Conservation (phyloP, 1,140 invertebrate genomes). For the Micrasema minimum region DNA sequence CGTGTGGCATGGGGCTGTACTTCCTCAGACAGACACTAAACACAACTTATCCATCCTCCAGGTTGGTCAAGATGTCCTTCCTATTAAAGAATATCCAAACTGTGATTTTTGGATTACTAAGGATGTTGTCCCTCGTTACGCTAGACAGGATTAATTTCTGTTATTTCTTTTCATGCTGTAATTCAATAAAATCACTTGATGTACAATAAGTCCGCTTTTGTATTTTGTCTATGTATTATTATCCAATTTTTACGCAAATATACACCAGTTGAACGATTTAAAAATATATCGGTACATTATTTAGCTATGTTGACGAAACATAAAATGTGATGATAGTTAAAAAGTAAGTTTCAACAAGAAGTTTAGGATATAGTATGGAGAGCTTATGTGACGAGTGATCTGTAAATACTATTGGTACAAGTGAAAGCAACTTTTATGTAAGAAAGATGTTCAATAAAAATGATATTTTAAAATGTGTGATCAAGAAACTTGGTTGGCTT, state of each 20-base stretch:
- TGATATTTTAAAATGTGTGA: no score
- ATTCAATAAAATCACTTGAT: neutral
- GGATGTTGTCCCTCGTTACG: conserved; percentile 78
- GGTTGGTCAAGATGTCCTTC: conserved; percentile 75
- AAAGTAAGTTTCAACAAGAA: neutral
- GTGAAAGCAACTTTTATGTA: no score
- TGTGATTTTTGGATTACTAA: conserved; percentile 82
- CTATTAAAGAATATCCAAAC: conserved; percentile 71
- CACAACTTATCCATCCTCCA: conserved; percentile 68
- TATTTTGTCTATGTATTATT: neutral
- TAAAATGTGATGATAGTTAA: conserved; percentile 1
- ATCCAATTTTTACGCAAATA: neutral
- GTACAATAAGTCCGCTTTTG: conserved; percentile 8
- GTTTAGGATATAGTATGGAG: neutral
- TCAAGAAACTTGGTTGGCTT: no score
- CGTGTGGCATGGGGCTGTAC: conserved; percentile 77
- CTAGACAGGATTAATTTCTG: conserved; percentile 62
- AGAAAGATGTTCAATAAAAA: no score
- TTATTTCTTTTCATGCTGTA: neutral
- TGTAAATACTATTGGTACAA: neutral
- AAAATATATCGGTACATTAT: neutral
- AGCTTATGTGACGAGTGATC: neutral
- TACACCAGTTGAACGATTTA: neutral
- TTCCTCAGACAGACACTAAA: conserved; percentile 66
- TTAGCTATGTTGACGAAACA: neutral